Conservation (phyloP, 2,888 invertebrate genomes). For the Desoria tigrina region DNA sequence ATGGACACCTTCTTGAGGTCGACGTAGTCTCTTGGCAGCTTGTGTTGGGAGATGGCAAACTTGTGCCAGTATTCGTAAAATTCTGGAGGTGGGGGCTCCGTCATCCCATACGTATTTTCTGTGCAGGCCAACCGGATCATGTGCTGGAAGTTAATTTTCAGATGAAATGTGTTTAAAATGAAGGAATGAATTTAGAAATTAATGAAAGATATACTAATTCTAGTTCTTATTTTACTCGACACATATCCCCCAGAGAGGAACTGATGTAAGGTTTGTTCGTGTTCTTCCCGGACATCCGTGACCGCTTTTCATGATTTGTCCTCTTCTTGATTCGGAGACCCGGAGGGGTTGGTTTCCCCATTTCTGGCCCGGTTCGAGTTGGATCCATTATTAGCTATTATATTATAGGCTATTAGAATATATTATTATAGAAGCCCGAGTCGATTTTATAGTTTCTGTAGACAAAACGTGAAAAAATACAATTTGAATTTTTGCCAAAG, state of each 20-base stretch:
- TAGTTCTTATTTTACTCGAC: too few relatives aligned
- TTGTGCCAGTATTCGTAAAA: slow-evolving; percentile 36
- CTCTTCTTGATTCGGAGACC: background rate
- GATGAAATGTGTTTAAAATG: background rate
- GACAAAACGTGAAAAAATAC: too few relatives aligned
- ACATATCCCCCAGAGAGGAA: slow-evolving; percentile 41
- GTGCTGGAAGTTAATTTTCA: too few relatives aligned
- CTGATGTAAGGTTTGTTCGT: slow-evolving; percentile 36
- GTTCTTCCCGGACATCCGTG: slow-evolving; percentile 31
- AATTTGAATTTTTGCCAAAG: too few relatives aligned
- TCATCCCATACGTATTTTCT: slow-evolving; percentile 32
- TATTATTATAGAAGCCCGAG: too few relatives aligned
- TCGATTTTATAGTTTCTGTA: too few relatives aligned
- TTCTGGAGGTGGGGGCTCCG: slow-evolving; percentile 31
- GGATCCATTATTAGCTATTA: background rate
- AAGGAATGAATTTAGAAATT: background rate
- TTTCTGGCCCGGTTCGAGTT: background rate
- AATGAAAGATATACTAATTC: too few relatives aligned
- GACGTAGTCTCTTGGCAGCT: slow-evolving; percentile 21
- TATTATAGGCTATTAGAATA: too few relatives aligned
- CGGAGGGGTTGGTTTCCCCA: background rate
- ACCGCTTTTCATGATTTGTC: slow-evolving; percentile 19
- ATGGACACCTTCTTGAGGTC: slow-evolving; percentile 23
- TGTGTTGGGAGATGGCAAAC: slow-evolving; percentile 10
- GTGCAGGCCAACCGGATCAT: slow-evolving; percentile 35